These are phyloP conservation scores for Alaudala cheleensis DNA, from an alignment of 2,113 vertebrate genomes.

Conservation along the genomic window DNA sequence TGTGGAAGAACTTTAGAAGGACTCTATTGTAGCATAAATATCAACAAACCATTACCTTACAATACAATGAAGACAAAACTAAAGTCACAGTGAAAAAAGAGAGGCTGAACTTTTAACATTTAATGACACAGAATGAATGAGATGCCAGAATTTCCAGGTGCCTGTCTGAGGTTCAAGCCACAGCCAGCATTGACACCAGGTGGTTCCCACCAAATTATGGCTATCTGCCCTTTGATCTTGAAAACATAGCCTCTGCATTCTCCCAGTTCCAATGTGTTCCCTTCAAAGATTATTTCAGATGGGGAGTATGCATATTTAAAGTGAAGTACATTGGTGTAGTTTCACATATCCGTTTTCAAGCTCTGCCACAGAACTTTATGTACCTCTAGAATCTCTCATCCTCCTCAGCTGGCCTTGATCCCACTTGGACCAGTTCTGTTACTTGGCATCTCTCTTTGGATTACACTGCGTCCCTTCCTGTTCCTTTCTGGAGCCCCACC, in stretches of 20 bases:
- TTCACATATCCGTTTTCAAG: not conserved
- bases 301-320: not conserved
- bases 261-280: not conserved
- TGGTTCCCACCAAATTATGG: not conserved
- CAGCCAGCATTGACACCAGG: not conserved
- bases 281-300: not conserved
- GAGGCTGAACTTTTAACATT: not conserved
- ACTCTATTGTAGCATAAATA: not conserved
- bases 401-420: not conserved
- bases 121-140: rapidly evolving
- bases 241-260: not conserved
- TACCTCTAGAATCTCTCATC: not conserved
- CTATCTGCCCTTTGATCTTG: not conserved
- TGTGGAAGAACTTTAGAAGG: not conserved
- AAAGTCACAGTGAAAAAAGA: not conserved
- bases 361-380: not conserved
- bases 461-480: not conserved
- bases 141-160: not conserved
- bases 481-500: not conserved
- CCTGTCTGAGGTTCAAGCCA: not conserved
- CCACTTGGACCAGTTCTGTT: not conserved
- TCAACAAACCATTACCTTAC: not conserved
- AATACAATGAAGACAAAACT: not conserved
- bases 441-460: not conserved
- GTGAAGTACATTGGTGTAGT: not conserved